phyloP scores from a whole-genome alignment of 2,888 invertebrate species.

The Portevinia maculata region DNA sequence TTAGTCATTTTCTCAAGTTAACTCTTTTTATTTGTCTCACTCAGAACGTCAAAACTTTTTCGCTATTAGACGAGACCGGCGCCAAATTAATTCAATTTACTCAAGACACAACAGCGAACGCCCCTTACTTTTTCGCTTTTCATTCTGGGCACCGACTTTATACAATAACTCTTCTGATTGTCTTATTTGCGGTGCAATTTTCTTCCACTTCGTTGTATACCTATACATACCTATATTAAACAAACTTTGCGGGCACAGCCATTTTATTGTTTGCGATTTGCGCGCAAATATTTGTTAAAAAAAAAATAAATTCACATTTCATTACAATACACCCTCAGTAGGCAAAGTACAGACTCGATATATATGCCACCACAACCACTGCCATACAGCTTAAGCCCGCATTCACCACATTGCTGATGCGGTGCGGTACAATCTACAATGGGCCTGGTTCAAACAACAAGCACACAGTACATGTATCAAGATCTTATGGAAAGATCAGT shows the following conservation, averaged over 20 bases:
- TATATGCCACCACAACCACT: background rate
- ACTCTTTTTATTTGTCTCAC: conserved; percentile 6
- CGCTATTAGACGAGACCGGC: conserved; percentile 49
- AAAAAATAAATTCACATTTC: conserved; percentile 31
- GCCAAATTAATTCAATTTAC: conserved; percentile 71
- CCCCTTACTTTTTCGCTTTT: conserved; percentile 30
- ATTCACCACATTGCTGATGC: conserved; percentile 27
- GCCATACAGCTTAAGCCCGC: conserved; percentile 39
- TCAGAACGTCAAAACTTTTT: conserved; percentile 50
- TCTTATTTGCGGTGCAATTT: conserved; percentile 64
- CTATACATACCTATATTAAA: conserved; percentile 4
- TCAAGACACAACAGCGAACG: conserved; percentile 63
- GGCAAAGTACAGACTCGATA: background rate
- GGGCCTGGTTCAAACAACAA: conserved; percentile 10
- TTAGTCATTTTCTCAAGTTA: background rate
- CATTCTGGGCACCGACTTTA: conserved; percentile 24
- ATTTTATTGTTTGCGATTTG: conserved; percentile 67
- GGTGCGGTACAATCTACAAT: conserved; percentile 13
- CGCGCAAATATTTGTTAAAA: conserved; percentile 55
- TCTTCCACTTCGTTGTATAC: conserved; percentile 44
- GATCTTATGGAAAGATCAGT: conserved; percentile 55
- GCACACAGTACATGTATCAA: conserved; percentile 35
- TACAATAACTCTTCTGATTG: conserved; percentile 57
- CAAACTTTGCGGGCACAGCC: conserved; percentile 44
- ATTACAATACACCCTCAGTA: conserved; percentile 29